Evolutionary conservation across 2,888 invertebrate species (phyloP).

Genomic region (Pseudeuparius sepicola): DNA sequence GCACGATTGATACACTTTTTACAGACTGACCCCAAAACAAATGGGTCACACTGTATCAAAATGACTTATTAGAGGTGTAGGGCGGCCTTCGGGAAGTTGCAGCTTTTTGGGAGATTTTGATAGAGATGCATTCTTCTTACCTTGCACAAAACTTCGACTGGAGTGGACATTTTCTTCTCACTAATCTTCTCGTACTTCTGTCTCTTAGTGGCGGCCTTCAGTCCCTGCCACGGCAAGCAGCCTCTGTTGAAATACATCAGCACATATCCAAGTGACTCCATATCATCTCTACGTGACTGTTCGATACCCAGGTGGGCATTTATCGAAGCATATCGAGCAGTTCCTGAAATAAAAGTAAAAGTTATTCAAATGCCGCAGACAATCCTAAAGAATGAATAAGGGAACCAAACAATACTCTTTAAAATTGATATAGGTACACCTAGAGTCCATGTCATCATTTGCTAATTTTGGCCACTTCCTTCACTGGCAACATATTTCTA

Average conservation of each 20-base stretch:
- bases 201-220: conserved; percentile 96
- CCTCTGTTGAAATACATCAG: conserved; percentile 98
- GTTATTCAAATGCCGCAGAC: conserved; percentile 3
- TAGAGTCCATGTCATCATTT: too few species aligned
- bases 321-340: conserved; percentile 79
- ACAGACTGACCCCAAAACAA: too few species aligned
- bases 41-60: too few species aligned
- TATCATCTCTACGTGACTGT: conserved; percentile 96
- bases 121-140: too few species aligned
- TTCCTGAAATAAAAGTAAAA: conserved; percentile 13
- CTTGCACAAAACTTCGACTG: conserved; percentile 96
- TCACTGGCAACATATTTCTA: too few species aligned
- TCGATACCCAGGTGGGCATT: conserved; percentile 99
- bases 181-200: conserved; percentile 99
- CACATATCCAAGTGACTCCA: conserved; percentile 98
- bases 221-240: conserved; percentile 93
- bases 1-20: too few species aligned
- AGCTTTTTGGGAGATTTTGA: too few species aligned
- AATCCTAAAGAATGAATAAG: conserved; percentile 5
- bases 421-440: too few species aligned
- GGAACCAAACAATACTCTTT: too few species aligned
- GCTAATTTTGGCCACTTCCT: too few species aligned
- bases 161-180: conserved; percentile 99
- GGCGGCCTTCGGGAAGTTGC: too few species aligned
- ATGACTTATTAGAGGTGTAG: too few species aligned